These are phyloP conservation scores for Lepidocyrtinus sp. DNA, from an alignment of 2,888 invertebrate species.

Conservation along the genomic window DNA sequence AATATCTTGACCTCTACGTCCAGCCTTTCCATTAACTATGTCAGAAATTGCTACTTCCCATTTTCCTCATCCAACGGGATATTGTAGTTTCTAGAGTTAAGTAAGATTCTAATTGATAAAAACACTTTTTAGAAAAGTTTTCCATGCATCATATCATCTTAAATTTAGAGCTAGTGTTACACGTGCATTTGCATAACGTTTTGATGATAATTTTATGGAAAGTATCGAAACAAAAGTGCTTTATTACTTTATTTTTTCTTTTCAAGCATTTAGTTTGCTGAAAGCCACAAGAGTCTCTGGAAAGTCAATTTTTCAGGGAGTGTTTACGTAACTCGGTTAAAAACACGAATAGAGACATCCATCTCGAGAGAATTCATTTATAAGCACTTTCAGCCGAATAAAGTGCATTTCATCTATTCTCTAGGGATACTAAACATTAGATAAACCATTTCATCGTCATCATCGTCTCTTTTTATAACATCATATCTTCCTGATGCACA, in stretches of 20 bases:
- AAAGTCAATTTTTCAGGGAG: no score
- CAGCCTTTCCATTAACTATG: slow-evolving; percentile 54
- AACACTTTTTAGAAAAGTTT: no score
- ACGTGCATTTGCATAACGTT: neutral
- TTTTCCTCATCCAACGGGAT: neutral
- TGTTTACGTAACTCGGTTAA: neutral
- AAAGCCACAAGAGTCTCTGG: neutral
- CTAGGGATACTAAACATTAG: slow-evolving; percentile 42
- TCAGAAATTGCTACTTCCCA: slow-evolving; percentile 32
- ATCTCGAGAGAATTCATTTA: slow-evolving; percentile 57
- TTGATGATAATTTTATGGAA: neutral
- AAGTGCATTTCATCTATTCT: slow-evolving; percentile 50
- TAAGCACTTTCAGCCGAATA: slow-evolving; percentile 54
- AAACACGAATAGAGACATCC: slow-evolving; percentile 1
- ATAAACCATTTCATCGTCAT: slow-evolving; percentile 34
- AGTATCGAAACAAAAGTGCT: no score
- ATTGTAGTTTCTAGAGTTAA: neutral
- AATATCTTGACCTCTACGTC: slow-evolving; percentile 49
- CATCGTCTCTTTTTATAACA: neutral
- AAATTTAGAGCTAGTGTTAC: no score
- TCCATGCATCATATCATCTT: no score
- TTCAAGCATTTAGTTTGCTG: no score
- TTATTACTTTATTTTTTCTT: no score
- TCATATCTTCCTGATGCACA: neutral
- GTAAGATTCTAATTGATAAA: neutral